These are phyloP conservation scores for Notiomystis cincta DNA, from an alignment of 2,113 vertebrate genomes.

Conservation along the genomic window DNA sequence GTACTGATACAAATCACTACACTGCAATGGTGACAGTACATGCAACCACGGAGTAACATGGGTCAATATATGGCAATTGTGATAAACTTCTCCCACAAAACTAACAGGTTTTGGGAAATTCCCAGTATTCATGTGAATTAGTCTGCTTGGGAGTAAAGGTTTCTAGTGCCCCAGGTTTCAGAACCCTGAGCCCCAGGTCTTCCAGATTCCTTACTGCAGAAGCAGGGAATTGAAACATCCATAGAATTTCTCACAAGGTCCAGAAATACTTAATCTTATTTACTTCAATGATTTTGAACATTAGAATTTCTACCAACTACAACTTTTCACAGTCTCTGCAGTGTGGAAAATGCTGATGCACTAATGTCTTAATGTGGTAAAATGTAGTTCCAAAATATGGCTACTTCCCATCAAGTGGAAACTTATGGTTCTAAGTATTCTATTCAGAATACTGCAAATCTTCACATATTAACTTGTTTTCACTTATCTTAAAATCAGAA, in stretches of 20 bases:
- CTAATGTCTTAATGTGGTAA: neutral
- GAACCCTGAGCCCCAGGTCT: neutral
- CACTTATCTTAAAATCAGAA: neutral
- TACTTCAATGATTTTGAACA: neutral
- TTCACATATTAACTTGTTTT: neutral
- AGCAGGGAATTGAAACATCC: neutral
- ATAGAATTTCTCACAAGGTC: neutral
- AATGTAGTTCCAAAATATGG: neutral
- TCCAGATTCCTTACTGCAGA: neutral
- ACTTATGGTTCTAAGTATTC: neutral
- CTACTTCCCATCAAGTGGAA: neutral
- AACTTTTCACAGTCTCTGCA: neutral
- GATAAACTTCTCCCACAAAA: neutral
- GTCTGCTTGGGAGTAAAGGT: neutral
- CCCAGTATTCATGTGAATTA: neutral
- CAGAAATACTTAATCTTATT: neutral
- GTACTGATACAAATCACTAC: neutral
- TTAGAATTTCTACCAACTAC: neutral
- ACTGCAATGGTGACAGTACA: neutral
- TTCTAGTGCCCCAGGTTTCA: neutral
- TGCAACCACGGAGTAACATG: neutral
- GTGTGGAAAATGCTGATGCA: neutral
- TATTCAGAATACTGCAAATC: neutral
- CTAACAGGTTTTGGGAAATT: neutral
- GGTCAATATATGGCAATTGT: neutral